Conservation (phyloP, 2,113 vertebrate genomes). For the Tragelaphus imberbis region DNA sequence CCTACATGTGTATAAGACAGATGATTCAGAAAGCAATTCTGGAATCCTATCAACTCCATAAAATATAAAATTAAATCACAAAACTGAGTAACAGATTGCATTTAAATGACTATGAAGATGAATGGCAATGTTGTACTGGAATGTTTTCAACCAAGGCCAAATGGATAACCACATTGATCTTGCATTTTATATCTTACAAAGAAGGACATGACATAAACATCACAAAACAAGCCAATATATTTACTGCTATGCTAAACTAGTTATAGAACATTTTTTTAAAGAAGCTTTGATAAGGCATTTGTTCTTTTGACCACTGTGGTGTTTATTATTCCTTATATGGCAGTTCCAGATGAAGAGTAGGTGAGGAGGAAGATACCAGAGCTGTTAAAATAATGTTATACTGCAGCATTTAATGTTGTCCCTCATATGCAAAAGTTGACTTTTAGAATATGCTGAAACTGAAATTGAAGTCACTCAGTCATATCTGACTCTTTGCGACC, state of each 20-base stretch:
- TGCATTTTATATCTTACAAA: background rate
- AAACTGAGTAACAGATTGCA: slow-evolving; percentile 9
- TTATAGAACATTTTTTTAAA: background rate
- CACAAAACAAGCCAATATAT: background rate
- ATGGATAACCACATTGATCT: background rate
- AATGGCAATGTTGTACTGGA: background rate
- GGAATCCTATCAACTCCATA: slow-evolving; percentile 35
- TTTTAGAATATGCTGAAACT: background rate
- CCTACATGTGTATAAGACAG: background rate
- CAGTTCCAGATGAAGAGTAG: background rate
- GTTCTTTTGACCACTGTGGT: background rate
- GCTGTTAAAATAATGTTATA: background rate
- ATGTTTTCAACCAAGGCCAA: background rate
- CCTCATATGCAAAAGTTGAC: background rate
- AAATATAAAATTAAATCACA: slow-evolving; percentile 39
- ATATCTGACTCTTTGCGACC: background rate
- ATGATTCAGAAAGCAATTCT: slow-evolving; percentile 43
- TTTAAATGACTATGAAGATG: slow-evolving; percentile 46
- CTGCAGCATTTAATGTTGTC: background rate
- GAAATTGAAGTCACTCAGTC: background rate
- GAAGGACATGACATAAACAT: background rate
- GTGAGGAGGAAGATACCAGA: background rate
- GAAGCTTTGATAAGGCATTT: background rate
- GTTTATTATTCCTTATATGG: background rate
- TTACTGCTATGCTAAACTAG: background rate